These are phyloP conservation scores for Clarias batrachus DNA, from an alignment of 2,113 vertebrate genomes.

Conservation along the genomic window DNA sequence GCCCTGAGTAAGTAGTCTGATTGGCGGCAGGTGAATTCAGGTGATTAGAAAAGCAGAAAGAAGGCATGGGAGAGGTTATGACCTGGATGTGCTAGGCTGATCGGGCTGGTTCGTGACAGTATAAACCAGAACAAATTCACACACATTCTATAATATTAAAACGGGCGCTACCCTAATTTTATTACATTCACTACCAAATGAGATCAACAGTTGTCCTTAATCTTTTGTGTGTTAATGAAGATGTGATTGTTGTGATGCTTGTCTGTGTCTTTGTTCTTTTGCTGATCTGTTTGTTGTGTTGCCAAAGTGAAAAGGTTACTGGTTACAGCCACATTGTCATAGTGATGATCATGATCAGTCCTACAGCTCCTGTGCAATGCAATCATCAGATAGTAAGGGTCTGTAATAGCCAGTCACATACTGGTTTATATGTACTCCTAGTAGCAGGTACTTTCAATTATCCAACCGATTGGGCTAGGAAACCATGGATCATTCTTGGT, in stretches of 20 bases:
- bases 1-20: no score
- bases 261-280: slow-evolving; percentile 81
- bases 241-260: slow-evolving; percentile 79
- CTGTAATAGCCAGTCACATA: slow-evolving; percentile 33
- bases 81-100: no score
- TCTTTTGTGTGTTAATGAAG: slow-evolving; percentile 60
- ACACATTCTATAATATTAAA: background rate
- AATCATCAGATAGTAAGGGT: slow-evolving; percentile 21
- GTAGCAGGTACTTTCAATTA: background rate
- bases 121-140: background rate
- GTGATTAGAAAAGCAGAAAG: no score
- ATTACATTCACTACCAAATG: background rate
- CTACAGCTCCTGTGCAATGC: slow-evolving; percentile 59
- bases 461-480: background rate
- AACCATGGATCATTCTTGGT: background rate
- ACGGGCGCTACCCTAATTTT: no score
- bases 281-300: slow-evolving; percentile 77
- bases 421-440: background rate
- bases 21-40: no score
- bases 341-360: slow-evolving; percentile 81
- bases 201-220: background rate
- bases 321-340: slow-evolving; percentile 83
- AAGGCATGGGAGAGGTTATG: no score
- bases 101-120: no score
- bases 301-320: slow-evolving; percentile 70